Conservation (phyloP, 1,140 invertebrate species). For the Drosophila suzukii region DNA sequence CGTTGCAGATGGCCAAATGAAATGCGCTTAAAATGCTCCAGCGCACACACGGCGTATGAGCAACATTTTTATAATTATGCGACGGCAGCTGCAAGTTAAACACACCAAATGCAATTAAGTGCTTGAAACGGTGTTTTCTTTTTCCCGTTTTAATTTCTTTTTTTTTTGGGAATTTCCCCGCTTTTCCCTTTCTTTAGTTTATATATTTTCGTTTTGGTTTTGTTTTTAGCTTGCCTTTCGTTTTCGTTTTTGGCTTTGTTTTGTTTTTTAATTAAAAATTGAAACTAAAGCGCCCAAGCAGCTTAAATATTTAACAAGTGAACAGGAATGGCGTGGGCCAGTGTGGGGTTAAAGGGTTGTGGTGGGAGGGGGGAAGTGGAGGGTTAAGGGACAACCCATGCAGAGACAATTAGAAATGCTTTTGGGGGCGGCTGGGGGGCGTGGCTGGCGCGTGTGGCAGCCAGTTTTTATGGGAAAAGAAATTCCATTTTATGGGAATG, state of each 20-base stretch:
- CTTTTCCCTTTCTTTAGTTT: neutral
- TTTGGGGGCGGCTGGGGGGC: constrained; percentile 3
- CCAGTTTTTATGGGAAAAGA: constrained; percentile 7
- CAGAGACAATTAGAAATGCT: constrained; percentile 41
- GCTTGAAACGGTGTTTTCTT: constrained; percentile 52
- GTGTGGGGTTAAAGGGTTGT: neutral
- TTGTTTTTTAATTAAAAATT: constrained; percentile 66
- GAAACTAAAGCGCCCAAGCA: constrained; percentile 51
- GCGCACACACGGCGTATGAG: constrained; percentile 51
- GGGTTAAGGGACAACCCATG: constrained; percentile 9
- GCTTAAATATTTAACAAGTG: constrained; percentile 53
- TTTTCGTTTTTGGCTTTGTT: constrained; percentile 29
- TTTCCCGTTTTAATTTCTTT: constrained; percentile 1
- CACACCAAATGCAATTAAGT: constrained; percentile 68
- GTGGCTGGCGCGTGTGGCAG: constrained; percentile 13
- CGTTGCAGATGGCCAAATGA: constrained; percentile 36
- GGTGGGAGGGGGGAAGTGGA: too few species aligned
- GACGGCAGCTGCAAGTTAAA: constrained; percentile 61
- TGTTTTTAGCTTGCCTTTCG: constrained; percentile 1
- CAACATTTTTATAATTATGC: constrained; percentile 74
- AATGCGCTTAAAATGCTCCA: constrained; percentile 43
- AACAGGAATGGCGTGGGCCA: constrained; percentile 7
- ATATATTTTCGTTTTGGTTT: constrained; percentile 6
- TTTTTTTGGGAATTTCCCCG: neutral
- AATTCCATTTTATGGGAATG: constrained; percentile 25